Evolutionary conservation across 2,888 invertebrate genomes (phyloP), one percentile per base, ranked within the genome.

Genomic region (Clusia tigrina): DNA sequence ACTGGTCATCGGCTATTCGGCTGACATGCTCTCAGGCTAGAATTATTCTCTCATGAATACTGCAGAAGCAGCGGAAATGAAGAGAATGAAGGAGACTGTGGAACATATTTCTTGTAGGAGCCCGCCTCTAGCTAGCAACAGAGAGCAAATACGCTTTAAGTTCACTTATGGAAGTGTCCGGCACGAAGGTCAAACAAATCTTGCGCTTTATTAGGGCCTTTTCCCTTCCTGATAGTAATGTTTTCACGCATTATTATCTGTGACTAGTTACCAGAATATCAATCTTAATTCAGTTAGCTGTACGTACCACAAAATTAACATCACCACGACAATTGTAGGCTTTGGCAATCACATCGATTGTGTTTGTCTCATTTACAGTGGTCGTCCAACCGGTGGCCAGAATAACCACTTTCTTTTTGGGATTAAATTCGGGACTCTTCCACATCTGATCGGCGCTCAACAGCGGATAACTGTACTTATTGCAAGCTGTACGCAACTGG

Each of bases 311-410:
- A 72, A 84, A 83, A 66, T 83, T 83, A 1, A 73, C 71, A 68
- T 77, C 79, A 2, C 78, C 81, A 22, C 83, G 79, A 54, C 81
- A 81, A 22, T 69, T 74, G 60, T 80, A 84, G 24, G 83, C 83
- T 60, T 78, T 69, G 10, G 76, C 75, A 17, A 83, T 61, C 0
- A 63, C 69, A 18, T 77, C 73, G 51, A 83, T 78, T 17, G 73
- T 64, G 2, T 77, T 74, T 2, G 76, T 70, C 2, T 77, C 78
- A 65, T 79, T 79, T 6, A 83, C 71, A 15, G 74, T 78, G 2
- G 82, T 82, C 2, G 75, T 76, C 84, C 84, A 83, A 2, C 83
- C 83, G 2, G 83, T 82, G 20, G 81, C 79, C 59, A 83, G 65
- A 17, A 84, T 76, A 5, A 82, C 79, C 2, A 80, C 78, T 58